phyloP scores from a whole-genome alignment of 2,888 invertebrate genomes.

The Poecilobothrus nobilitatus region DNA sequence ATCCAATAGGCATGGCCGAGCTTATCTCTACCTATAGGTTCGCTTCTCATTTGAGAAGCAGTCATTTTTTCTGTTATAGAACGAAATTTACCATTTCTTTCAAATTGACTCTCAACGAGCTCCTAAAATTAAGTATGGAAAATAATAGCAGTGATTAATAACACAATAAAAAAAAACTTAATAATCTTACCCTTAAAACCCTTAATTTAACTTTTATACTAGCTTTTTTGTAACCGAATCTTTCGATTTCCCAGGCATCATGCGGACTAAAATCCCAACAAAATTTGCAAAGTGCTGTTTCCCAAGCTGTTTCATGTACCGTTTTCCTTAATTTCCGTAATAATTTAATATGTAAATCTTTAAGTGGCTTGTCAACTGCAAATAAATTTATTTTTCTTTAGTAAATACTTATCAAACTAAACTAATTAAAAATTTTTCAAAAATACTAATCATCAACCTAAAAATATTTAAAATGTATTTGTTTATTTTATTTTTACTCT shows the following conservation, averaged over 20 bases:
- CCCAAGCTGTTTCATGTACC: conserved; percentile 82
- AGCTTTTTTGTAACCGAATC: conserved; percentile 91
- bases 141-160: no score
- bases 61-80: conserved; percentile 70
- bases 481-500: no score
- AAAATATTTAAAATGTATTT: no score
- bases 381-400: conserved; percentile 24
- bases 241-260: conserved; percentile 93
- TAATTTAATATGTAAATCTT: conserved; percentile 82
- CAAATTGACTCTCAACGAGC: conserved; percentile 89
- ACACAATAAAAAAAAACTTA: conserved; percentile 4
- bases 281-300: conserved; percentile 79
- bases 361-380: conserved; percentile 71
- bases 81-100: conserved; percentile 87
- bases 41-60: conserved; percentile 70
- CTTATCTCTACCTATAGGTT: conserved; percentile 86
- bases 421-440: no score
- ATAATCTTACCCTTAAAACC: conserved; percentile 69
- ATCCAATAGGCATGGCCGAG: conserved; percentile 91
- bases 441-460: no score
- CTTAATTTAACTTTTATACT: conserved; percentile 80
- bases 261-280: conserved; percentile 82
- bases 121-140: conserved; percentile 50
- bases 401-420: no score
- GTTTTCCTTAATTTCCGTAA: conserved; percentile 77